These are phyloP conservation scores for Babylonia areolata DNA, from an alignment of 1,140 invertebrate genomes.

Conservation along the genomic window DNA sequence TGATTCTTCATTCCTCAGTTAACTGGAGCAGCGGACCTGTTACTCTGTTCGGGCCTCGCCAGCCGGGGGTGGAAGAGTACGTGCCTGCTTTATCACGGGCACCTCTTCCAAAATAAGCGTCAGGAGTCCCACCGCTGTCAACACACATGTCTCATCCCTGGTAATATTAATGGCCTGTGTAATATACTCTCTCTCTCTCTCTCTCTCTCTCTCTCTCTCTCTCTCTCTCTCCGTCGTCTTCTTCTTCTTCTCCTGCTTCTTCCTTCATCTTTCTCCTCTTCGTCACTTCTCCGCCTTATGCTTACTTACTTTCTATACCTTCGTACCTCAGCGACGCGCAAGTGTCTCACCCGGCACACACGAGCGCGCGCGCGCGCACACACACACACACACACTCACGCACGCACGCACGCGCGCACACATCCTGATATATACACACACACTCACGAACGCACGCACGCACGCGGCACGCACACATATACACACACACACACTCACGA, in stretches of 20 bases:
- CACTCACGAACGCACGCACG: too few relatives aligned
- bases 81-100: background rate
- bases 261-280: too few relatives aligned
- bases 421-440: too few relatives aligned
- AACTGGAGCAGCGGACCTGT: background rate
- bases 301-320: too few relatives aligned
- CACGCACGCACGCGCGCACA: too few relatives aligned
- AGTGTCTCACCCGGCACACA: too few relatives aligned
- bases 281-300: too few relatives aligned
- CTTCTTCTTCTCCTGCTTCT: background rate
- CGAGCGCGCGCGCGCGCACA: too few relatives aligned
- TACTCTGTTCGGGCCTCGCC: background rate
- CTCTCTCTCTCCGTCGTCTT: background rate
- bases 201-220: background rate
- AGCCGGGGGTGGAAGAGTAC: background rate
- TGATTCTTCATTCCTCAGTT: constrained; percentile 11
- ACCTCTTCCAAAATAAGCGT: background rate
- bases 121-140: background rate
- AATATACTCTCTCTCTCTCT: background rate
- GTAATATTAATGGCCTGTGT: background rate
- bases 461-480: too few relatives aligned
- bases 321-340: too few relatives aligned
- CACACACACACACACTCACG: too few relatives aligned
- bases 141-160: background rate
- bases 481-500: too few relatives aligned